These are phyloP conservation scores for Sisyra terminalis DNA, from an alignment of 2,888 invertebrate genomes.

Conservation along the genomic window DNA sequence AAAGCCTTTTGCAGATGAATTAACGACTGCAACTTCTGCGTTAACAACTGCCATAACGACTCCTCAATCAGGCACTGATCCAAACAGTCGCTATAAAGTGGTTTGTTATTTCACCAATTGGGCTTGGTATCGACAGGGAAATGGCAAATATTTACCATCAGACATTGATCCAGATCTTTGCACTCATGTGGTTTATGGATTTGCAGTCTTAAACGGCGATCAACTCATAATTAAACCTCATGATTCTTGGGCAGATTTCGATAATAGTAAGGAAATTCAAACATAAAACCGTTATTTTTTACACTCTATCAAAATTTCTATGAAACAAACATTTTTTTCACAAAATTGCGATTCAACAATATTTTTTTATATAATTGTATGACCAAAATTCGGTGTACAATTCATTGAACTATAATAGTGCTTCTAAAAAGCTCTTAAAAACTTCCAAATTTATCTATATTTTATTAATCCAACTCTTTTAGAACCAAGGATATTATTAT, in stretches of 20 bases:
- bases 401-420: too few species aligned
- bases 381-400: too few species aligned
- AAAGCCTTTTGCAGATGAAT: constrained; percentile 9
- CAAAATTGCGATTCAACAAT: too few species aligned
- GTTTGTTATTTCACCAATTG: constrained; percentile 88
- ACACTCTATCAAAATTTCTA: too few species aligned
- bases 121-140: constrained; percentile 82
- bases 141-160: constrained; percentile 64
- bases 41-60: constrained; percentile 12
- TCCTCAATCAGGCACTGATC: constrained; percentile 12
- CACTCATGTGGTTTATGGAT: constrained; percentile 84
- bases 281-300: too few species aligned
- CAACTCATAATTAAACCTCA: constrained; percentile 65
- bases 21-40: constrained; percentile 13
- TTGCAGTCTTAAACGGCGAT: constrained; percentile 68
- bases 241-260: constrained; percentile 78
- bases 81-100: constrained; percentile 42
- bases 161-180: constrained; percentile 75
- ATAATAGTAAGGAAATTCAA: constrained; percentile 54
- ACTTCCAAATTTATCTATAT: too few species aligned
- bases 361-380: too few species aligned
- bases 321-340: too few species aligned
- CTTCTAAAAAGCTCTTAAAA: too few species aligned
- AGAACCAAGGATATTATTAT: too few species aligned
- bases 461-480: too few species aligned